Evolutionary conservation across 2,113 vertebrate genomes (phyloP).

Genomic region (Lepus timidus): DNA sequence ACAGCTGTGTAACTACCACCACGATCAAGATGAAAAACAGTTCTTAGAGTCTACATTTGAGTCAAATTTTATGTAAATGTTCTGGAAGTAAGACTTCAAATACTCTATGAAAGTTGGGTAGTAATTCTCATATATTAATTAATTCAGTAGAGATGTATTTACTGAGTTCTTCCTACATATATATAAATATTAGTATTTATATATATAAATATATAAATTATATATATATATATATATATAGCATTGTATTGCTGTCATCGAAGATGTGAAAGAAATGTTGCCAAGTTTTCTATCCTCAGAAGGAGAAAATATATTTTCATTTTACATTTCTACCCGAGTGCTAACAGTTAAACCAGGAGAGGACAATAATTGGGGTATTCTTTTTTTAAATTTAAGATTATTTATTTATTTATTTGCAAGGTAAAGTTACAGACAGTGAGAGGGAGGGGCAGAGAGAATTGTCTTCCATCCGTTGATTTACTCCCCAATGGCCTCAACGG

Average conservation of each 20-base stretch:
- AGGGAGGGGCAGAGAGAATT: too few species aligned
- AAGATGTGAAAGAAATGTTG: neutral
- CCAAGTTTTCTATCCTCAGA: neutral
- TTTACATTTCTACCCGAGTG: neutral
- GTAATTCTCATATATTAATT: conserved; percentile 10
- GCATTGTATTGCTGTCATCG: neutral
- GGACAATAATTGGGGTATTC: neutral
- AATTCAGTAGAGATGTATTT: neutral
- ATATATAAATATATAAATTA: too few species aligned
- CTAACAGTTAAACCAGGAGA: conserved; percentile 27
- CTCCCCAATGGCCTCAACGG: too few species aligned
- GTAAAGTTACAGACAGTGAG: too few species aligned
- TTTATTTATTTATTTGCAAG: too few species aligned
- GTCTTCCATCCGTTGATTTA: too few species aligned
- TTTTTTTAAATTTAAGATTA: neutral
- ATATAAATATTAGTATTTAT: too few species aligned
- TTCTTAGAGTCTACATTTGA: neutral
- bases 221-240: neutral
- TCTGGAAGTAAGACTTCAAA: neutral
- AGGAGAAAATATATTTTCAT: conserved; percentile 1
- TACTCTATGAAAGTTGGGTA: conserved; percentile 1
- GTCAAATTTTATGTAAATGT: conserved; percentile 39
- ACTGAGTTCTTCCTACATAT: neutral
- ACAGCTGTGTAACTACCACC: neutral
- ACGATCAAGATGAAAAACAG: neutral